Base-by-base conservation (phyloP, 2,113 vertebrate species). In the Bufo gargarizans region DNA sequence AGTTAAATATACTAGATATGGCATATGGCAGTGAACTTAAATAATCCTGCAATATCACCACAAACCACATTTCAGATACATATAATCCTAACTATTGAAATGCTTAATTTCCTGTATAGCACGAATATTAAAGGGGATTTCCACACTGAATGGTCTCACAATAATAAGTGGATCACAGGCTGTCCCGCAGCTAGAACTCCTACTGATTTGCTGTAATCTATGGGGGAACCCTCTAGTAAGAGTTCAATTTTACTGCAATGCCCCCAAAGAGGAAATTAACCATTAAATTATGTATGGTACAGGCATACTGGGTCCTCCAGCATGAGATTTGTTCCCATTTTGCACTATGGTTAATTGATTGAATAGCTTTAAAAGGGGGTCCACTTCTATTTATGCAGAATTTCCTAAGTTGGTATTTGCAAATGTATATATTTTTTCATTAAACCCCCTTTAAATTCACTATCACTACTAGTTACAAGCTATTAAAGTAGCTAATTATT, bases 1-100 rank as follows among this genome's bases (percentile, higher is more conserved):
- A 53, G 69, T 67, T 50, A 53, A 80, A 79, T 86, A 50, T 56
- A 45, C 45, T 79, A 59, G 61, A 79, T 79, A 45, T 72, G 16
- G 58, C 58, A 58, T 22, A 78, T 12, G 47, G n/a, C 77, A 47
- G 45, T 71, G 22, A 71, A 71, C 67, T 71, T 71, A 33, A 71
- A 71, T 65, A 71, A 11, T 43, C 63, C 63, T 67, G 1, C 33
- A 16, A 47, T 49, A 45, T 74, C 43, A 71, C 22, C 49, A 3
- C 3, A 74, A 47, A 17, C 2, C 4, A 6, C n/a, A 72, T 43
- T 74, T 74, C 1, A 74, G 5, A 3, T 16, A 2, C 11, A 74
- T 2, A 49, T 20, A 22, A 3, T 8, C 20, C n/a, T 11, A n/a
- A n/a, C 20, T n/a, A 11, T 2, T 71, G 6, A 65, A 65, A 9